Evolutionary conservation across 1,140 invertebrate species (phyloP).

Genomic region (Hypsibius dujardini): DNA sequence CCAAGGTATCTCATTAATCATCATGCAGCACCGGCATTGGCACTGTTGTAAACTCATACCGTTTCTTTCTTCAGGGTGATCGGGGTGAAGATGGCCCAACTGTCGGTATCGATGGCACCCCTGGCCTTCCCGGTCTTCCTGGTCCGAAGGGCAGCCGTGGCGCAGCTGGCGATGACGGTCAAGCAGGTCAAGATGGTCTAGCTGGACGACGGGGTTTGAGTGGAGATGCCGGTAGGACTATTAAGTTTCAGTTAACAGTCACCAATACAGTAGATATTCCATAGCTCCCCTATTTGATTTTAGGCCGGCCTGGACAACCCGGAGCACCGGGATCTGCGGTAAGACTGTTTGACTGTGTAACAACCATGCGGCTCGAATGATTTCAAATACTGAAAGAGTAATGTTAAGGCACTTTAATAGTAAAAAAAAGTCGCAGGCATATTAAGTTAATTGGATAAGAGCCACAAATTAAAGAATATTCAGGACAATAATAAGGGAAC

Average conservation of each 20-base stretch:
- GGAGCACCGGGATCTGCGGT: background rate
- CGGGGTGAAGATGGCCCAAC: constrained; percentile 7
- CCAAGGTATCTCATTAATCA: no score
- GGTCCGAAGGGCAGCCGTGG: constrained; percentile 1
- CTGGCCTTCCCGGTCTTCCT: background rate
- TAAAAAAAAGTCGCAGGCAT: no score
- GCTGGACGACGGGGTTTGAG: background rate
- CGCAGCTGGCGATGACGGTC: constrained; percentile 9
- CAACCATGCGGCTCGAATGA: no score
- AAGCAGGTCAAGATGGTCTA: background rate
- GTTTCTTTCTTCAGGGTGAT: background rate
- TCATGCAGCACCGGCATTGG: no score
- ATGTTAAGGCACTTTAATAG: no score
- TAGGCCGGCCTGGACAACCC: background rate
- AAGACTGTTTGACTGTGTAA: no score
- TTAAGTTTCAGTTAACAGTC: background rate
- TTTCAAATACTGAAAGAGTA: no score
- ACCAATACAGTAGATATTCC: background rate
- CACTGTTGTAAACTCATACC: no score
- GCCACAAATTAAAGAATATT: no score
- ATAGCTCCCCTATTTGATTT: no score
- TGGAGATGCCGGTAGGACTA: background rate
- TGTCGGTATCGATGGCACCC: constrained; percentile 6
- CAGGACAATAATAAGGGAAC: no score
- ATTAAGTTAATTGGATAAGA: no score